Evolutionary conservation across 37 sponge, comb jelly and placozoan species (phyloP).

Genomic region (Corticium candelabrum): DNA sequence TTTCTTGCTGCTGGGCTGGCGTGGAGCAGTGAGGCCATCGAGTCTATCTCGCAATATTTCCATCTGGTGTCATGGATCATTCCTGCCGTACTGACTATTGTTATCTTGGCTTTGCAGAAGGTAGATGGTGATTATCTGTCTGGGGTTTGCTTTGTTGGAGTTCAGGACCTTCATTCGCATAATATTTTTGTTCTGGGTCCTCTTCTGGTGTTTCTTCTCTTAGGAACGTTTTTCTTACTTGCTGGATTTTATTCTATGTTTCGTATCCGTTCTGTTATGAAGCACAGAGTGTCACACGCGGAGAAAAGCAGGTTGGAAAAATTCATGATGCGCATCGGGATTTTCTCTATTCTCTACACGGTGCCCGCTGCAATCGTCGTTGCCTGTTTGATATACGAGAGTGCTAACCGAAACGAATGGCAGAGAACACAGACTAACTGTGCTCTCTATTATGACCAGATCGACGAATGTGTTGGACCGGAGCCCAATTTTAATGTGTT

Average conservation of each 20-base stretch:
- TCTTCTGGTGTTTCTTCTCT: slow-evolving; percentile 20
- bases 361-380: slow-evolving; percentile 68
- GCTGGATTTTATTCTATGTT: slow-evolving; percentile 44
- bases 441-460: neutral
- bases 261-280: slow-evolving; percentile 39
- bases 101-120: slow-evolving; percentile 24
- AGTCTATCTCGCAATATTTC: slow-evolving; percentile 50
- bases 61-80: slow-evolving; percentile 62
- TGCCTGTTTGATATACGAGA: slow-evolving; percentile 57
- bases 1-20: slow-evolving; percentile 68
- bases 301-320: slow-evolving; percentile 44
- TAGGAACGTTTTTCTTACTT: slow-evolving; percentile 35
- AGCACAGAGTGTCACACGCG: slow-evolving; percentile 42
- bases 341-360: slow-evolving; percentile 71
- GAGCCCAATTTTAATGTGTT: slow-evolving; percentile 16
- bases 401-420: slow-evolving; percentile 35
- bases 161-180: slow-evolving; percentile 35
- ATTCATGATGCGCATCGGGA: slow-evolving; percentile 72
- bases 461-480: neutral
- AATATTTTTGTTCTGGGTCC: slow-evolving; percentile 50
- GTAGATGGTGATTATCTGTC: slow-evolving; percentile 62
- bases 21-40: slow-evolving; percentile 81
- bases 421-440: neutral
- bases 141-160: slow-evolving; percentile 43
- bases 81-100: slow-evolving; percentile 59